Evolutionary conservation across 64 coral and sea anemone genomes (phyloP).

Genomic region (Acropora tenuis): DNA sequence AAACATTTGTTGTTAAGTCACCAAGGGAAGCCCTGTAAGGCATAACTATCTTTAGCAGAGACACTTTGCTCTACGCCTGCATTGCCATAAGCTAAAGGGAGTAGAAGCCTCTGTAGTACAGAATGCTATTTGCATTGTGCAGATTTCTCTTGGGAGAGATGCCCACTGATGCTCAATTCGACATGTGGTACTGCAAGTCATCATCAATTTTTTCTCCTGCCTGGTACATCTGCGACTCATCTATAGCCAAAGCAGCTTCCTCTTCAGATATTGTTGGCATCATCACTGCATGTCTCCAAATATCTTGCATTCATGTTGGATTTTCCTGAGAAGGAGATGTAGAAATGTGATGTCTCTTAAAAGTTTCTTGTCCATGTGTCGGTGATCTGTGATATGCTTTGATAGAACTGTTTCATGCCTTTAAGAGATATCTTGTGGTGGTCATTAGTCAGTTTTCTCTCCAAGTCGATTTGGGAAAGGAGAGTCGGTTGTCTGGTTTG

Average conservation of each 20-base stretch:
- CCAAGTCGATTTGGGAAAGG: background rate
- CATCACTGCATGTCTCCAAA: constrained; percentile 52
- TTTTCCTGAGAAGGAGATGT: background rate
- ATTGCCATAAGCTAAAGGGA: constrained; percentile 56
- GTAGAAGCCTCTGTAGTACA: constrained; percentile 32
- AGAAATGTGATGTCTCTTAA: background rate
- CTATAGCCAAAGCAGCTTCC: constrained; percentile 14
- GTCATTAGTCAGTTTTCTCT: background rate
- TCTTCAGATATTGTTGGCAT: constrained; percentile 46
- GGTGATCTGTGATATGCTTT: constrained; percentile 56
- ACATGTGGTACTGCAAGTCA: background rate
- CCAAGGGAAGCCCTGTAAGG: constrained; percentile 52
- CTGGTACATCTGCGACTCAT: constrained; percentile 65
- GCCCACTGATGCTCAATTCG: constrained; percentile 47
- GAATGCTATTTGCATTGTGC: constrained; percentile 27
- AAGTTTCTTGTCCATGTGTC: constrained; percentile 35
- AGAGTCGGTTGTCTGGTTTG: constrained; percentile 41
- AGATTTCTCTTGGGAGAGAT: constrained; percentile 54
- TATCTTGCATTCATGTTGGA: background rate
- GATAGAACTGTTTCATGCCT: background rate
- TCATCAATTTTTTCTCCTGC: background rate
- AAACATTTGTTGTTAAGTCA: constrained; percentile 57
- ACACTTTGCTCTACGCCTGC: constrained; percentile 39
- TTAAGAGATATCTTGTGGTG: constrained; percentile 10
- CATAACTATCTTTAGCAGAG: constrained; percentile 56